phyloP scores from a whole-genome alignment of 2,888 invertebrate species.

The Eupithecia pulchellata region DNA sequence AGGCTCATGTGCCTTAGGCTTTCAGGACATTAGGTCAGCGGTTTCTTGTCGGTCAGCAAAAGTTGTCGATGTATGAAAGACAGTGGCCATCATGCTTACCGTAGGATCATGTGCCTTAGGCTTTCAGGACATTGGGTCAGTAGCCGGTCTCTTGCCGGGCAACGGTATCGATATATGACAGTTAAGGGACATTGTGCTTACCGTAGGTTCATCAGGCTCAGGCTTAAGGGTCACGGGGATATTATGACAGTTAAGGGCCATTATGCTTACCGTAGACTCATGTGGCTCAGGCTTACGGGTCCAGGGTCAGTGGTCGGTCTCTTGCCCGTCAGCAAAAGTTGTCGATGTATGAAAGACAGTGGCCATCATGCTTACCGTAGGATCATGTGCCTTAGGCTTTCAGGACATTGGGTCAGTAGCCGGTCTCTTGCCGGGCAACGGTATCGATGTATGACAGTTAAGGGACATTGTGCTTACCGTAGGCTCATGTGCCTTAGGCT shows the following conservation, averaged over 20 bases:
- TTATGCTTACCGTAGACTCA: slow-evolving; percentile 49
- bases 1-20: too few species aligned
- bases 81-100: too few species aligned
- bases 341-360: slow-evolving; percentile 69
- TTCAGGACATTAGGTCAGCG: too few species aligned
- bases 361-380: slow-evolving; percentile 63
- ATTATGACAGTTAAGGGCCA: too few species aligned
- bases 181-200: slow-evolving; percentile 63
- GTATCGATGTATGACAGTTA: too few species aligned
- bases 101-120: too few species aligned
- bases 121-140: too few species aligned
- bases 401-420: too few species aligned
- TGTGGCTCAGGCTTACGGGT: slow-evolving; percentile 60
- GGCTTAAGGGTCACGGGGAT: slow-evolving; percentile 45
- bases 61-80: slow-evolving; percentile 67
- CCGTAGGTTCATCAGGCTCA: slow-evolving; percentile 53
- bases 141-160: too few species aligned
- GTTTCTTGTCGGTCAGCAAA: slow-evolving; percentile 63
- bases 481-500: slow-evolving; percentile 51
- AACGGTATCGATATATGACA: too few species aligned
- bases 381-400: too few species aligned
- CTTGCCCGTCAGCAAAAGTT: not conserved
- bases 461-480: slow-evolving; percentile 65
- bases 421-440: too few species aligned
- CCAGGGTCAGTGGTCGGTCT: slow-evolving; percentile 52